Base-by-base conservation (phyloP, 2,797 vertebrate genomes). In the Aplochiton taeniatus region DNA sequence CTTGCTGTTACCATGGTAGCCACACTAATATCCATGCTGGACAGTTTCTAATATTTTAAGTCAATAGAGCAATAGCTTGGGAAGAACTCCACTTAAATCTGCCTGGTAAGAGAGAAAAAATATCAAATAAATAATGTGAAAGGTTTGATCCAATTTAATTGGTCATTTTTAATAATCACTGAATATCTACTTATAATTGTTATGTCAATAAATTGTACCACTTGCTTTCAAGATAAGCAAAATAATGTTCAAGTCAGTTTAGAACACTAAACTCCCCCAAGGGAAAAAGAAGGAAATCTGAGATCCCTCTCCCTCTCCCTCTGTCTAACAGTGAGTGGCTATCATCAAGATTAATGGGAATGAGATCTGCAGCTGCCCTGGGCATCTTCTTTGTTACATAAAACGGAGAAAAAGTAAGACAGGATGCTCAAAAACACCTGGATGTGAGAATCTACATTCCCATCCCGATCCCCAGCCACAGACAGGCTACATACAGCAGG, bases 1-100 rank as follows among this genome's bases (percentile, higher is more conserved):
- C 63, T 19, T 50, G 54, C 54, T 9, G 45, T 57, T 57, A 48
- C 45, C 45, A 9, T 57, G 54, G 63, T 31, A 50, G 16, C 54
- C 13, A 49, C 48, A 46, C 54, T 47, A 17, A 9, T n/a, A 42
- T 54, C 20, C 63, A 31, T n/a, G n/a, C n/a, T n/a, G n/a, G n/a
- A n/a, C n/a, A n/a, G n/a, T n/a, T n/a, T n/a, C n/a, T n/a, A n/a
- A 31, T 3, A 31, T 31, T 3, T 31, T 31, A 2, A 31, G 31
- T 31, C 31, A 3, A 31, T 31, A 31, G 6, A 31, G 31, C 31
- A 2, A 31, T 31, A 31, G 31, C 2, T 31, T 31, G 6, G 31
- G 31, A 3, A 31, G 31, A 31, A 31, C 31, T 31, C 31, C 3
- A 31, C 31, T 6, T 31, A 6, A 31, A 31, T 31, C 31, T 31